phyloP scores from a whole-genome alignment of 64 coral and sea anemone species.

The Pachyseris speciosa region DNA sequence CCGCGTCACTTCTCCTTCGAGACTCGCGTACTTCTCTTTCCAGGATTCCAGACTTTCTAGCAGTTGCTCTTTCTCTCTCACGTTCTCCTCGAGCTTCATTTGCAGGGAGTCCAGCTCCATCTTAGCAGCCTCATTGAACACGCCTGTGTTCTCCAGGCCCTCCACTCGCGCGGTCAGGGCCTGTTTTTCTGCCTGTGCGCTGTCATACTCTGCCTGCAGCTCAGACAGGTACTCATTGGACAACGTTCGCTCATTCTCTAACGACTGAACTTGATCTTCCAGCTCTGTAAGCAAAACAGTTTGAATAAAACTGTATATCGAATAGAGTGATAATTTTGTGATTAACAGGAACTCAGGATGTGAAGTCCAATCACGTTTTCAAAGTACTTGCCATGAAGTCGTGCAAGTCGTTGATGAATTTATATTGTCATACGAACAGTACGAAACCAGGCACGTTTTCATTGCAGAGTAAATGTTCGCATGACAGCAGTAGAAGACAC shows the following conservation, averaged over 20 bases:
- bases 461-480: no score
- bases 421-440: no score
- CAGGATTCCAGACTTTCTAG: not conserved
- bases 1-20: constrained; percentile 5
- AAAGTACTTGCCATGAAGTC: no score
- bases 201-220: constrained; percentile 29
- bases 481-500: no score
- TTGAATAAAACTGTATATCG: not conserved
- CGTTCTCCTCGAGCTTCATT: not conserved
- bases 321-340: not conserved
- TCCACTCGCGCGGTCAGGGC: not conserved
- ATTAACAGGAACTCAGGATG: no score
- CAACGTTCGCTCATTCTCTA: constrained; percentile 26
- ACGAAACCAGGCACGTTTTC: no score
- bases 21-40: constrained; percentile 11
- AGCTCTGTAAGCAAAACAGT: not conserved
- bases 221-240: constrained; percentile 13
- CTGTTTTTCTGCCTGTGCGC: constrained; percentile 14
- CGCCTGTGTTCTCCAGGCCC: not conserved
- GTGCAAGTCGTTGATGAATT: no score
- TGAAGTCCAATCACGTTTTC: no score
- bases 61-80: not conserved
- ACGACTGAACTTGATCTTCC: not conserved
- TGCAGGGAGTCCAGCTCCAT: not conserved
- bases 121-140: not conserved